Evolutionary conservation across 2,113 vertebrate genomes (phyloP), one percentile per base, ranked within the genome.

Genomic region (Oncorhynchus kisutch): DNA sequence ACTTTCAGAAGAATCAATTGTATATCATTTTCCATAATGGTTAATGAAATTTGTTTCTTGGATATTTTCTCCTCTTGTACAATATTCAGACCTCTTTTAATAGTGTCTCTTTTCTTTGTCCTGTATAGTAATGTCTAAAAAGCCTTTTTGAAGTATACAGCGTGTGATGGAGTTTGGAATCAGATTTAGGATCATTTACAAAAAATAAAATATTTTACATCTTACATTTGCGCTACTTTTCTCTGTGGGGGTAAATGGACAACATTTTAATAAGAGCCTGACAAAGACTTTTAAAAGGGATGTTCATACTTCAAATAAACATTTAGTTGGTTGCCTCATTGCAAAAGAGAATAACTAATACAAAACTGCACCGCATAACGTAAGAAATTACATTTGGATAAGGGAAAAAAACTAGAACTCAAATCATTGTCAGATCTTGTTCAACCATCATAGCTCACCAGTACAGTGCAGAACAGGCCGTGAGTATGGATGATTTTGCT

Each of bases 141-240:
- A 91, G 91, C 86, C 91, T 95, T 91, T 95, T 96, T 96, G 94
- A 92, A 93, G 91, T 96, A 95, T 94, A 95, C 92, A 95, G 94
- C 94, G 94, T 94, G 96, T 95, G 95, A 94, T 93, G 95, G 94
- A 92, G 93, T 95, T 96, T 97, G 95, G 94, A 97, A 94, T 94
- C 95, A 96, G 95, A 97, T 97, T 98, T 98, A 96, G 96, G 95
- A 96, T 94, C 95, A 98, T 98, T 98, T 99, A 97, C 96, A 97
- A 95, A 97, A 97, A 97, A 97, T 97, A 97, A 94, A 99, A 96
- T 96, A 98, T 98, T 98, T 99, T 96, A 98, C 96, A 96, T 89
- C 89, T 87, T 91, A 78, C 84, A 60, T 75, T 34, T 71, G 25
- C 49, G 4, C 11, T 67, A 24, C 25, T 14, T 14, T 5, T 14